Percentiles rank a stretch among this genome's conserved stretches.
Evolutionary conservation across 2,113 vertebrate species (phyloP).

Genomic region (Rhinolophus ferrumequinum): DNA sequence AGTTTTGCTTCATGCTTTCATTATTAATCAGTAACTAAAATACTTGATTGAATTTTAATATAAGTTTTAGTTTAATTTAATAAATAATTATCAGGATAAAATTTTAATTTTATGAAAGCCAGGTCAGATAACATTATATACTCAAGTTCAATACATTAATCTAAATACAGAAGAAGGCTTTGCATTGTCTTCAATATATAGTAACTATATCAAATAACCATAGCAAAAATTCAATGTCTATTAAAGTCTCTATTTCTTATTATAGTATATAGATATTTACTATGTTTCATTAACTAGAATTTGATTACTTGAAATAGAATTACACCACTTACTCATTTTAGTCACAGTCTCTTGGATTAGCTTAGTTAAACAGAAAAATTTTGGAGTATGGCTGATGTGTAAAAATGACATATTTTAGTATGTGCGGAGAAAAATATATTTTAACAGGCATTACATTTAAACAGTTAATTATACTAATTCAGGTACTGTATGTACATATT

Average conservation of each 20-base stretch:
- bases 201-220: neutral
- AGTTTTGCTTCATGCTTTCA: neutral
- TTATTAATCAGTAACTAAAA: neutral
- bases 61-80: neutral
- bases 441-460: neutral
- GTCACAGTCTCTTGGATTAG: neutral
- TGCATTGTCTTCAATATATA: neutral
- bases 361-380: neutral
- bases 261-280: neutral
- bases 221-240: neutral
- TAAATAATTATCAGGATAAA: neutral
- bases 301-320: neutral
- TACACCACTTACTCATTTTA: neutral
- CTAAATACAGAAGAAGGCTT: neutral
- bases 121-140: neutral
- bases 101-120: conserved; percentile 3
- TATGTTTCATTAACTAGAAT: neutral
- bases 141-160: neutral
- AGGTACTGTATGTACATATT: neutral
- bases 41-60: neutral
- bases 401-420: conserved; percentile 12
- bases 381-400: neutral
- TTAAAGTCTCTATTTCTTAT: neutral
- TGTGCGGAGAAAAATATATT: neutral
- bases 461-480: neutral